These are phyloP conservation scores for Anoplophora glabripennis DNA, from an alignment of 1,140 invertebrate genomes.

Conservation along the genomic window DNA sequence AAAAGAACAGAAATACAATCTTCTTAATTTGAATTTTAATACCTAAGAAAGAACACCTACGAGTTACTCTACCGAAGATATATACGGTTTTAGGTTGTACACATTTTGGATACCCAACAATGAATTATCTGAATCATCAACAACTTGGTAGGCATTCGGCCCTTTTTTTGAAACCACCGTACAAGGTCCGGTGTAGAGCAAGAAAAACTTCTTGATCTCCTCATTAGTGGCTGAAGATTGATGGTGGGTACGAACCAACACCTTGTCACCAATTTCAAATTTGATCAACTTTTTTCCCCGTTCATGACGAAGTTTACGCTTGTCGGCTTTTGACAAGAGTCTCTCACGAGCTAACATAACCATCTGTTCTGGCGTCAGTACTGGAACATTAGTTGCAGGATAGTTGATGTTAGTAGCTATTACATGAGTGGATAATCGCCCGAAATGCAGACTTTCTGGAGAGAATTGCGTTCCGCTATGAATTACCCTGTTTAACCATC, in stretches of 20 bases:
- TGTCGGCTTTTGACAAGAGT: background rate
- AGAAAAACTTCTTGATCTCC: slow-evolving; percentile 8
- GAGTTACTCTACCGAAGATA: too few species aligned
- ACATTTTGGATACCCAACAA: background rate
- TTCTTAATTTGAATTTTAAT: too few species aligned
- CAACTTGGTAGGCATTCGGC: background rate
- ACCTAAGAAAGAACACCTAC: too few species aligned
- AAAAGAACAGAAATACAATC: too few species aligned
- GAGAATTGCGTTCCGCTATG: background rate
- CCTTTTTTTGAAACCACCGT: background rate
- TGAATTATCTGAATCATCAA: background rate
- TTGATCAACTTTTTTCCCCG: background rate
- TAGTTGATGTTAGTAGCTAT: background rate
- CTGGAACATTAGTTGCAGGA: too few species aligned
- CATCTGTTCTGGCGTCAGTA: too few species aligned
- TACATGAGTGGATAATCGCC: background rate
- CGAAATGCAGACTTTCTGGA: slow-evolving; percentile 5
- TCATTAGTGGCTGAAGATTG: background rate
- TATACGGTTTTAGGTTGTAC: background rate
- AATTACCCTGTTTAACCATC: background rate
- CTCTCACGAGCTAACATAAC: too few species aligned
- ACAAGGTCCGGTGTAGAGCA: slow-evolving; percentile 1
- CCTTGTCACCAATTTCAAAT: slow-evolving; percentile 1
- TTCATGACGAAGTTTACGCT: background rate
- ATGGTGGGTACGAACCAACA: slow-evolving; percentile 4